Conservation (phyloP, 2,888 invertebrate genomes). For the Ypsolopha scabrella region DNA sequence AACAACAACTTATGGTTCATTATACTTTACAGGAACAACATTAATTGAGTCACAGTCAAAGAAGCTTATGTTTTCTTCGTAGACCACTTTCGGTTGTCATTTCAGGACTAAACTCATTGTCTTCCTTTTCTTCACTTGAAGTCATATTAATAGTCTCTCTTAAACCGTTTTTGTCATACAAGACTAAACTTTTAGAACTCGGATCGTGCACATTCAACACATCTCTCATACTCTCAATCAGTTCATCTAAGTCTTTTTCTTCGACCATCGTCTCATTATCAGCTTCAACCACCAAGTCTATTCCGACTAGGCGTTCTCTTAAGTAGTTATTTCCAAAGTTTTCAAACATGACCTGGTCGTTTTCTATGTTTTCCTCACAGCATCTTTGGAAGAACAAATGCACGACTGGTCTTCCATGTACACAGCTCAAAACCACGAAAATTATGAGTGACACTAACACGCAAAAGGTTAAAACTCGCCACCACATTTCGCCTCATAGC, state of each 20-base stretch:
- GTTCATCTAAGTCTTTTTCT: constrained; percentile 18
- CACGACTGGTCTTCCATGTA: constrained; percentile 42
- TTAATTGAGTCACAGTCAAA: no score
- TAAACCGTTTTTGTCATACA: not conserved
- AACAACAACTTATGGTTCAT: no score
- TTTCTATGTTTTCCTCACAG: constrained; percentile 48
- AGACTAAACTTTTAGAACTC: constrained; percentile 7
- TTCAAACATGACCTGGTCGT: constrained; percentile 47
- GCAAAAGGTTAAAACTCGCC: constrained; percentile 48
- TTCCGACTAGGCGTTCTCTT: constrained; percentile 38
- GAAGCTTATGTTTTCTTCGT: no score
- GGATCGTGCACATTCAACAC: constrained; percentile 25
- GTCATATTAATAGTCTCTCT: not conserved
- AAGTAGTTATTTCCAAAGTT: constrained; percentile 45
- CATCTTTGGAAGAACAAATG: constrained; percentile 46
- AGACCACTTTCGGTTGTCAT: constrained; percentile 5
- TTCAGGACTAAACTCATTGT: constrained; percentile 2
- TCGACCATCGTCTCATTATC: constrained; percentile 20
- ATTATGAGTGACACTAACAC: constrained; percentile 40
- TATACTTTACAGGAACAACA: no score
- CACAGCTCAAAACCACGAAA: constrained; percentile 41
- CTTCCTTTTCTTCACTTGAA: not conserved
- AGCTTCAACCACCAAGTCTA: constrained; percentile 20
- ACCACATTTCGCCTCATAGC: constrained; percentile 37
- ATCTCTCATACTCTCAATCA: constrained; percentile 17